Evolutionary conservation across 2,113 vertebrate genomes (phyloP).

Genomic region (Smithornis capensis): DNA sequence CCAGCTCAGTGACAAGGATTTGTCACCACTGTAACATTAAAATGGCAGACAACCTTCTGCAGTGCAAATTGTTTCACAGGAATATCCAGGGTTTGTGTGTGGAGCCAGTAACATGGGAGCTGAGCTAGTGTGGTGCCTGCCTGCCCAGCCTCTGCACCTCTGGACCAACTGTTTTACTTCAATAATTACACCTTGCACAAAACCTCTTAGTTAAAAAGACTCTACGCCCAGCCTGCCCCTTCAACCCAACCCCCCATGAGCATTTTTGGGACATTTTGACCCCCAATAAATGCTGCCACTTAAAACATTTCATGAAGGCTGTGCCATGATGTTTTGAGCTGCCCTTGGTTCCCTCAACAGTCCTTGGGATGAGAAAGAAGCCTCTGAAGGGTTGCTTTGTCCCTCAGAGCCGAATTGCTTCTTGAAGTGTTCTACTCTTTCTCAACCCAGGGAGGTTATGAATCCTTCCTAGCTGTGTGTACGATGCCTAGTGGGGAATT

Average conservation of each 20-base stretch:
- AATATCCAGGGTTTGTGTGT: not conserved
- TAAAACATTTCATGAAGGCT: not conserved
- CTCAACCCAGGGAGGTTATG: fast-evolving
- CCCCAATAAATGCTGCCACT: not conserved
- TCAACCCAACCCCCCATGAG: not conserved
- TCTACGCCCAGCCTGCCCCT: not conserved
- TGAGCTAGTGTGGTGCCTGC: not conserved
- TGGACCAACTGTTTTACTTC: not conserved
- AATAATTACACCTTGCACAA: not conserved
- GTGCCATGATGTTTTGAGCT: not conserved
- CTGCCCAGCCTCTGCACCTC: not conserved
- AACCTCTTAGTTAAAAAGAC: not conserved
- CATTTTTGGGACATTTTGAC: not conserved
- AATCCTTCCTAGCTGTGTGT: not conserved
- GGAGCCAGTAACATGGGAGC: fast-evolving
- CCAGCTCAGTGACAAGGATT: not conserved
- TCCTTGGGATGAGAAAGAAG: not conserved
- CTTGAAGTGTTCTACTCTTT: not conserved
- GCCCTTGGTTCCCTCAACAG: not conserved
- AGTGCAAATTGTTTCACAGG: not conserved
- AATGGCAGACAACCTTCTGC: not conserved
- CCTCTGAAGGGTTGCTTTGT: not conserved
- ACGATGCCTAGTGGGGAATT: not conserved
- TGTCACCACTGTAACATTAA: fast-evolving
- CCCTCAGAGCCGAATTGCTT: not conserved